phyloP scores from a whole-genome alignment of 92 coral and sea anemone genomes.

The Metridium senile region DNA sequence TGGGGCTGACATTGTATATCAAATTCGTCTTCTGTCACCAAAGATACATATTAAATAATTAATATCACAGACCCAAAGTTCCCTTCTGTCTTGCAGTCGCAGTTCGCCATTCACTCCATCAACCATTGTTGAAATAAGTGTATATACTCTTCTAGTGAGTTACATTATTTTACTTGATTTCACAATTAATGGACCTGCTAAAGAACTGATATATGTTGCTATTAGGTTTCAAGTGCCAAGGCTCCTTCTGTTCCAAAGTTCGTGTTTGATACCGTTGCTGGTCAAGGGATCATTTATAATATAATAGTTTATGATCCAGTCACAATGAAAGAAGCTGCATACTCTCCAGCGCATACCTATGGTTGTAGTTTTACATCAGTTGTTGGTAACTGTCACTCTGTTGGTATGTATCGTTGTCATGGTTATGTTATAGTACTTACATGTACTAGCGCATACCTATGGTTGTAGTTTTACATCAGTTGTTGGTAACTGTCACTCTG shows the following conservation, averaged over 20 bases:
- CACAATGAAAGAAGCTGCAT: slow-evolving; percentile 73
- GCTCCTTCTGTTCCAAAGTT: slow-evolving; percentile 66
- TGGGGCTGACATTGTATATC: too few relatives aligned
- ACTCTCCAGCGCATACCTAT: slow-evolving; percentile 82
- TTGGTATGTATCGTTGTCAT: slow-evolving; percentile 40
- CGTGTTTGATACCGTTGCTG: slow-evolving; percentile 71
- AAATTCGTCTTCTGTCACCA: too few relatives aligned
- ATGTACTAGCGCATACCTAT: slow-evolving; percentile 65
- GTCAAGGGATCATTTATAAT: slow-evolving; percentile 90
- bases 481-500: slow-evolving; percentile 73
- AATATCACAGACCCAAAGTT: too few relatives aligned
- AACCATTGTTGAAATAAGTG: too few relatives aligned
- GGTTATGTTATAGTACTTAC: background rate
- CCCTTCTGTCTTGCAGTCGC: too few relatives aligned
- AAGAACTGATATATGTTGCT: background rate
- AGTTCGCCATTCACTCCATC: too few relatives aligned
- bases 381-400: slow-evolving; percentile 75
- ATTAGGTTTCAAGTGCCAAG: slow-evolving; percentile 62
- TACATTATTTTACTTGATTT: too few relatives aligned
- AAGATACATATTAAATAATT: too few relatives aligned
- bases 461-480: slow-evolving; percentile 82
- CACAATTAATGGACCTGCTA: too few relatives aligned
- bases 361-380: slow-evolving; percentile 83
- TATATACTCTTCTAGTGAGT: too few relatives aligned
- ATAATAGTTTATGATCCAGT: slow-evolving; percentile 80